A percentile compares a stretch with the other conserved stretches of the same genome.
Evolutionary conservation across 2,888 invertebrate species (phyloP).

Genomic region (Drosophila anceps): DNA sequence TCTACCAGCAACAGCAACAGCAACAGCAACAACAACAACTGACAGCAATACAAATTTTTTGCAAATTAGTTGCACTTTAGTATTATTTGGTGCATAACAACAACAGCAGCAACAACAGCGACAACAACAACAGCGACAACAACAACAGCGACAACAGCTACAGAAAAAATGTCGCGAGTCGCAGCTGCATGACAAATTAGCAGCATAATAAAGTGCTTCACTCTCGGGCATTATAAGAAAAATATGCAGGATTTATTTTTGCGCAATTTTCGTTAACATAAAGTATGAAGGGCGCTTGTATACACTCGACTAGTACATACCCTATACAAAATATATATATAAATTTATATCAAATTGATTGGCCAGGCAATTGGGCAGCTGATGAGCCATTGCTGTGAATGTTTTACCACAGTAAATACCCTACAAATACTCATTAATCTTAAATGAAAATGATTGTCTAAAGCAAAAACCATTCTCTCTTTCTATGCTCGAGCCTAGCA

Average conservation of each 20-base stretch:
- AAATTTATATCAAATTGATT: neutral
- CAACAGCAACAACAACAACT: conserved; percentile 31
- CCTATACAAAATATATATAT: neutral
- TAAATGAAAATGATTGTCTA: neutral
- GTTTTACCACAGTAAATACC: neutral
- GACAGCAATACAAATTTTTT: conserved; percentile 67
- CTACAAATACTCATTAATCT: neutral
- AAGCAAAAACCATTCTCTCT: neutral
- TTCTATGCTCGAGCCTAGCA: neutral
- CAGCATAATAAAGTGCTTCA: conserved; percentile 66
- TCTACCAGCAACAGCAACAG: conserved; percentile 5
- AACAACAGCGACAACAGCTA: neutral
- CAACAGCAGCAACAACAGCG: neutral
- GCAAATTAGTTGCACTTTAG: conserved; percentile 75
- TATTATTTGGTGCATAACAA: conserved; percentile 69
- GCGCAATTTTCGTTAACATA: conserved; percentile 20
- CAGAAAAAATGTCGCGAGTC: conserved; percentile 48
- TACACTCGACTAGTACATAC: neutral
- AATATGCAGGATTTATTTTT: conserved; percentile 38
- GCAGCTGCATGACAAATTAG: conserved; percentile 72
- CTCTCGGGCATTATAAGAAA: conserved; percentile 38
- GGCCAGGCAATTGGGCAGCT: neutral
- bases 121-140: neutral
- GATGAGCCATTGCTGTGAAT: neutral
- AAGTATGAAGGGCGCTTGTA: neutral